Percentiles rank a stretch among this genome's conserved stretches.
These are phyloP conservation scores for Battus philenor DNA, from an alignment of 1,140 invertebrate species.

Conservation along the genomic window DNA sequence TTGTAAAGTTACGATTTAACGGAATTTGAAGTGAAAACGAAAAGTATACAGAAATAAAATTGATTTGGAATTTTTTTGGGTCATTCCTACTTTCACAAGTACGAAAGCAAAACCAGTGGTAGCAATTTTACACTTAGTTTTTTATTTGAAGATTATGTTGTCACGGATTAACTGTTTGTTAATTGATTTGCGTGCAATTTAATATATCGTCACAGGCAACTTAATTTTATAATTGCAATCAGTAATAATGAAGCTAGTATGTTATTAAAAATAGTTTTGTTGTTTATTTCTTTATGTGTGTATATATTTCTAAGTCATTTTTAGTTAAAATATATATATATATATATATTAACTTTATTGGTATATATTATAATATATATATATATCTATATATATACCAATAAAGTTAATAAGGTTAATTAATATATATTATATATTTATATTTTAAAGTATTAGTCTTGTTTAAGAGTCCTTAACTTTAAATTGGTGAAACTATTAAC, in stretches of 20 bases:
- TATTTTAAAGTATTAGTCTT: background rate
- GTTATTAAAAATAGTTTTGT: too few relatives aligned
- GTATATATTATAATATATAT: background rate
- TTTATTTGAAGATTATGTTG: conserved; percentile 3
- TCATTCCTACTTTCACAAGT: conserved; percentile 2
- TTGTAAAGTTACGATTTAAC: background rate
- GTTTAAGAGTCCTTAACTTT: background rate
- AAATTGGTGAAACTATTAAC: background rate
- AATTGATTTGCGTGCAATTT: too few relatives aligned
- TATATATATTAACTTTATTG: background rate
- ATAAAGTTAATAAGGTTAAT: background rate
- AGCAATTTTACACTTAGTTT: background rate
- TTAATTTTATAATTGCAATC: too few relatives aligned
- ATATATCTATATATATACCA: background rate
- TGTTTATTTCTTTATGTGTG: background rate
- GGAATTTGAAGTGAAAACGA: background rate
- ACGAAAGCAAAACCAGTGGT: background rate
- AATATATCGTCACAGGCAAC: too few relatives aligned
- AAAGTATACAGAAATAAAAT: background rate
- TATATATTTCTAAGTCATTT: too few relatives aligned
- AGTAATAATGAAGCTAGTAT: too few relatives aligned
- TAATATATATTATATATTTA: background rate
- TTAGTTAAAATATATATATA: too few relatives aligned
- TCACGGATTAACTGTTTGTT: conserved; percentile 11
- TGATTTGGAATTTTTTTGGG: background rate